Percentiles rank a stretch among this genome's conserved stretches.
Evolutionary conservation across 2,113 vertebrate genomes (phyloP).

Genomic region (Dendrocopos noguchii): DNA sequence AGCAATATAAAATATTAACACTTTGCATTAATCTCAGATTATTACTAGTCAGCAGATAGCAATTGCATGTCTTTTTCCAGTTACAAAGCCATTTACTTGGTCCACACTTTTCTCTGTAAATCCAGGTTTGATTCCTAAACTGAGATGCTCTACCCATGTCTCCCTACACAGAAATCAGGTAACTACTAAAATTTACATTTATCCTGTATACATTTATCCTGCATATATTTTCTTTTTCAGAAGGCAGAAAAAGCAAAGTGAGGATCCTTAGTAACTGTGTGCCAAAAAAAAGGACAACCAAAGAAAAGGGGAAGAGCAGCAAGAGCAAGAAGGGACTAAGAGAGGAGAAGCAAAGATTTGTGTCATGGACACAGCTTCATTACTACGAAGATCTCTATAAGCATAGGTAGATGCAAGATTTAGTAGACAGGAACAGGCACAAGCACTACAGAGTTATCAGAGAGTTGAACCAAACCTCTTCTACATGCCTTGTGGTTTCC

Average conservation of each 20-base stretch:
- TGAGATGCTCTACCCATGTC: background rate
- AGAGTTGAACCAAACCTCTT: background rate
- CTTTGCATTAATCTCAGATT: background rate
- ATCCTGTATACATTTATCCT: background rate
- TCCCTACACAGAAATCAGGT: background rate
- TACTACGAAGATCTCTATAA: background rate
- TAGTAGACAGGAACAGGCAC: background rate
- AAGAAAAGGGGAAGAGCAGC: background rate
- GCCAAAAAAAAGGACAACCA: background rate
- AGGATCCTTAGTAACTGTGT: background rate
- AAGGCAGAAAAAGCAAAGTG: background rate
- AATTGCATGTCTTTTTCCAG: background rate
- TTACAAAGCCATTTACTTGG: background rate
- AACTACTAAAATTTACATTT: background rate
- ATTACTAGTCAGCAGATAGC: background rate
- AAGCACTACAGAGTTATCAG: background rate
- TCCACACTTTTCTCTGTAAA: background rate
- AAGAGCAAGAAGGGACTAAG: background rate
- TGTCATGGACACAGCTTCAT: background rate
- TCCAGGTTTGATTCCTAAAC: background rate
- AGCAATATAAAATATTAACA: background rate
- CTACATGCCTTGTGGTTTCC: background rate
- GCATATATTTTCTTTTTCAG: background rate
- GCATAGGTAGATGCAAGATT: background rate
- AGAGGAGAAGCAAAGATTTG: background rate